These are phyloP conservation scores for Drosophila robusta DNA, from an alignment of 2,888 invertebrate species.

Conservation along the genomic window DNA sequence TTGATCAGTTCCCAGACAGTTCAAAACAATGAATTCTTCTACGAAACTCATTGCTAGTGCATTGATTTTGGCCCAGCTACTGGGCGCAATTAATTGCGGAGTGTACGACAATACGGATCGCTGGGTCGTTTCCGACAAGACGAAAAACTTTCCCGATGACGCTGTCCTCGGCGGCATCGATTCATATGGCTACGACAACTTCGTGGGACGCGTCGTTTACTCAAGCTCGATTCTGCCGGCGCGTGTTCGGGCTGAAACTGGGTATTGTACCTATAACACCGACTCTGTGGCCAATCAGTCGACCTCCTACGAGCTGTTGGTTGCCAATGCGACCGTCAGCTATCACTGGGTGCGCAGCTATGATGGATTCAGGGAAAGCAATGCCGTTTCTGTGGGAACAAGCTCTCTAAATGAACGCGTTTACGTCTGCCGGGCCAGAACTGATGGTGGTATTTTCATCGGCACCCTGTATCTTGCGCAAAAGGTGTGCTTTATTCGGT, in stretches of 20 bases:
- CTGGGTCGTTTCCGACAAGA: slow-evolving; percentile 31
- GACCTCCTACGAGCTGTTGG: slow-evolving; percentile 29
- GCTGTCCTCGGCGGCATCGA: slow-evolving; percentile 54
- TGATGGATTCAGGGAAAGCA: slow-evolving; percentile 48
- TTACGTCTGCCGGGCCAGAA: slow-evolving; percentile 43
- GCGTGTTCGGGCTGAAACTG: slow-evolving; percentile 50
- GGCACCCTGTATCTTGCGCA: slow-evolving; percentile 40
- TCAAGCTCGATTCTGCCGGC: slow-evolving; percentile 40
- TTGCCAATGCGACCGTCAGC: slow-evolving; percentile 27
- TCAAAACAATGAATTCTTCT: slow-evolving; percentile 34
- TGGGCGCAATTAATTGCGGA: slow-evolving; percentile 42
- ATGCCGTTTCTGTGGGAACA: slow-evolving; percentile 50
- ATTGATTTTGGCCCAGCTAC: slow-evolving; percentile 39
- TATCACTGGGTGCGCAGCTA: slow-evolving; percentile 54
- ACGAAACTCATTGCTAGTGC: slow-evolving; percentile 25
- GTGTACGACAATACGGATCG: slow-evolving; percentile 40
- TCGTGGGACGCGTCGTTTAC: slow-evolving; percentile 45
- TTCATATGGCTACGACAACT: slow-evolving; percentile 52
- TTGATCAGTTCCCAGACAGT: slow-evolving; percentile 7
- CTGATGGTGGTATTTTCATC: slow-evolving; percentile 36
- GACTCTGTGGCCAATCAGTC: not conserved
- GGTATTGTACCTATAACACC: slow-evolving; percentile 36
- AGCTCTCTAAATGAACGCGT: slow-evolving; percentile 39
- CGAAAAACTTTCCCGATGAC: slow-evolving; percentile 33
- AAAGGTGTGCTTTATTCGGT: slow-evolving; percentile 38